A percentile compares a stretch with the other conserved stretches of the same genome.
Evolutionary conservation across 2,113 vertebrate species (phyloP).

Genomic region (Alligator mississippiensis): DNA sequence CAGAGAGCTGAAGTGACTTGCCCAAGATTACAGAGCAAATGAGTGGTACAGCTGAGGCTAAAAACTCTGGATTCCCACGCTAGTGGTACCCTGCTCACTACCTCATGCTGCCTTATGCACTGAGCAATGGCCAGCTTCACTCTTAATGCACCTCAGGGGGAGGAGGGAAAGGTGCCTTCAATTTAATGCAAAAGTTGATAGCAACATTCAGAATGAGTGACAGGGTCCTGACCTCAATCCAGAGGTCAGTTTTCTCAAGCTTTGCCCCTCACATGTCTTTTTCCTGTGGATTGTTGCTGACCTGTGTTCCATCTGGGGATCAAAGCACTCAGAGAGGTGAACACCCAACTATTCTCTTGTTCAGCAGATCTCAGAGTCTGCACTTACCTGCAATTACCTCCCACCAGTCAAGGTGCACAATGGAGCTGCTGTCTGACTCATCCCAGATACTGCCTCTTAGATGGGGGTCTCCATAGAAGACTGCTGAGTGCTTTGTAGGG

Average conservation of each 20-base stretch:
- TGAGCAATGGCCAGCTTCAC: background rate
- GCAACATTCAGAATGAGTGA: background rate
- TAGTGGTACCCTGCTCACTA: background rate
- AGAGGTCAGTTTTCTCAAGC: background rate
- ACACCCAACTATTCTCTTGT: background rate
- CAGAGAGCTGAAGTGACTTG: background rate
- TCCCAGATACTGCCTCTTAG: too few species aligned
- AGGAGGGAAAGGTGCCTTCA: background rate
- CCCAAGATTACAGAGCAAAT: background rate
- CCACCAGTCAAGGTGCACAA: background rate
- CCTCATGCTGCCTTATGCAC: background rate
- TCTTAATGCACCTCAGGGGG: background rate
- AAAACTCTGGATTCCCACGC: background rate
- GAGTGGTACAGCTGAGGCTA: background rate
- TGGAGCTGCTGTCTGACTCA: background rate
- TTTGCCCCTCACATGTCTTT: background rate
- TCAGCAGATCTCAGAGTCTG: background rate
- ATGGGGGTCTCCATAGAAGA: too few species aligned
- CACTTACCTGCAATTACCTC: background rate
- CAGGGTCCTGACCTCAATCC: background rate
- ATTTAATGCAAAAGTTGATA: background rate
- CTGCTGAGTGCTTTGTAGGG: background rate
- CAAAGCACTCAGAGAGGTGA: too few species aligned
- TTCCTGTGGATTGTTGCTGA: background rate
- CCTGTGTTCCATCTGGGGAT: background rate